Percentiles rank a stretch among this genome's conserved stretches.
Conservation (phyloP, 1,140 invertebrate genomes). For the Thaumetopoea pityocampa region DNA sequence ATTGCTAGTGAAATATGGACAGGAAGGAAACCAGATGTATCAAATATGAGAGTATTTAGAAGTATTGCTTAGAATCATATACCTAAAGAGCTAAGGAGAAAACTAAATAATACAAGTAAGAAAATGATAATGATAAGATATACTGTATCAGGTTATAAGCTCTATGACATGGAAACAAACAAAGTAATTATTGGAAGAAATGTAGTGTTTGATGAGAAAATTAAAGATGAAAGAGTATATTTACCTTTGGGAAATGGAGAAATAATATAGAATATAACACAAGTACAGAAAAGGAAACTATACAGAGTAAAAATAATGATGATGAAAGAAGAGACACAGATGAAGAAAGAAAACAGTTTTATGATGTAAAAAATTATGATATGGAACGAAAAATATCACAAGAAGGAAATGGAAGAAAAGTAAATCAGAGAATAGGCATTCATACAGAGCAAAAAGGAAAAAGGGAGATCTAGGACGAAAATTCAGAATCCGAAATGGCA, state of each 20-base stretch:
- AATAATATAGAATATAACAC: no score
- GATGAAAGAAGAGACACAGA: neutral
- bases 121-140: conserved; percentile 22
- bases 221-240: neutral
- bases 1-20: conserved; percentile 55
- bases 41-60: conserved; percentile 44
- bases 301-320: no score
- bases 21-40: conserved; percentile 37
- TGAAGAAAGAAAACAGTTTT: no score
- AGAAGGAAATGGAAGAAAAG: neutral
- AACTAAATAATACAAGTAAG: conserved; percentile 13
- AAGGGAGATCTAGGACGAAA: neutral
- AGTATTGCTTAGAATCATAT: conserved; percentile 29
- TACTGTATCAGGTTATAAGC: conserved; percentile 13
- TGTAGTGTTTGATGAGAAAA: conserved; percentile 17
- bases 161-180: conserved; percentile 12
- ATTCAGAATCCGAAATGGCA: neutral
- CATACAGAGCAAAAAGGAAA: neutral
- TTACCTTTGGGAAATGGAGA: no score
- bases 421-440: neutral
- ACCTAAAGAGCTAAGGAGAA: conserved; percentile 25
- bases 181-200: conserved; percentile 12
- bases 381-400: neutral
- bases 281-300: neutral
- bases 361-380: no score